Conservation (phyloP, 2,113 vertebrate species). For the Hirundichthys speculiger region DNA sequence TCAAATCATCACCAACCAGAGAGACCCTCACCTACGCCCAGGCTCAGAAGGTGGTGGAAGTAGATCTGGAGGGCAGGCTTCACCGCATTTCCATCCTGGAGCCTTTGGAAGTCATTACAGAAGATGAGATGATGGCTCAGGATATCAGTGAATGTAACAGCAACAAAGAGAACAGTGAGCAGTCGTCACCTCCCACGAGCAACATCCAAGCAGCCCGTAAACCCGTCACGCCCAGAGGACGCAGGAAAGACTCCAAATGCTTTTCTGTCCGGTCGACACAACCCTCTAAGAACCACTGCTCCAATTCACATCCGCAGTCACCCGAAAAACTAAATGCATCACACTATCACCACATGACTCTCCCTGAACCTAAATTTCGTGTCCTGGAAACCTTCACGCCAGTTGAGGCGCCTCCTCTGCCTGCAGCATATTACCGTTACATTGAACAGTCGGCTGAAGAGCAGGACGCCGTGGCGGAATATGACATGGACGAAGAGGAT, state of each 20-base stretch:
- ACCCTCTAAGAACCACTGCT: constrained; percentile 69
- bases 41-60: constrained; percentile 95
- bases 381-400: constrained; percentile 85
- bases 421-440: constrained; percentile 90
- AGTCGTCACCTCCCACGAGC: constrained; percentile 83
- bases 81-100: constrained; percentile 97
- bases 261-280: constrained; percentile 53
- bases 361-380: constrained; percentile 92
- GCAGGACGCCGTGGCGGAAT: constrained; percentile 88
- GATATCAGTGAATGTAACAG: constrained; percentile 97
- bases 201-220: constrained; percentile 85
- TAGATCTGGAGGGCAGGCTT: constrained; percentile 95
- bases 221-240: constrained; percentile 81
- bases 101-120: constrained; percentile 93
- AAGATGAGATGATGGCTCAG: constrained; percentile 95
- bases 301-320: constrained; percentile 54
- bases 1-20: constrained; percentile 89
- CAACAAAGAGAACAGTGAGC: constrained; percentile 98
- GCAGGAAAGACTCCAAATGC: constrained; percentile 86
- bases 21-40: constrained; percentile 94
- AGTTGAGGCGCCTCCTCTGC: constrained; percentile 82
- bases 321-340: constrained; percentile 63
- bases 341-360: constrained; percentile 76
- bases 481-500: constrained; percentile 99
- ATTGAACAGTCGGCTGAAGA: constrained; percentile 91